phyloP scores from a whole-genome alignment of 2,888 invertebrate species.

The Craniophora ligustri region DNA sequence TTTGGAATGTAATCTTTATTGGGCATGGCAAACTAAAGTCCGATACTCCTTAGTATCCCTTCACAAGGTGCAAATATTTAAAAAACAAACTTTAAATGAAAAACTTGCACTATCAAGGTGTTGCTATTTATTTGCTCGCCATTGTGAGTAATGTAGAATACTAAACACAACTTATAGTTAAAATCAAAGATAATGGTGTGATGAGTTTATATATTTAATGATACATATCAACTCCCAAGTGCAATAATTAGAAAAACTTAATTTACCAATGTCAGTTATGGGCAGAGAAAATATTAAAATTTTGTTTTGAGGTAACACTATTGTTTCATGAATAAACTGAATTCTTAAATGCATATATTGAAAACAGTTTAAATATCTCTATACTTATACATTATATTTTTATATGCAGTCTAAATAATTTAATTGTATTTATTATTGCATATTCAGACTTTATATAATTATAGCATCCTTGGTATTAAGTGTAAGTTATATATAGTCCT shows the following conservation, averaged over 20 bases:
- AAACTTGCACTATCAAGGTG: slow-evolving; percentile 49
- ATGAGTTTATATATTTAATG: slow-evolving; percentile 23
- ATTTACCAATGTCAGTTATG: slow-evolving; percentile 28
- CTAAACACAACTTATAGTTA: slow-evolving; percentile 50
- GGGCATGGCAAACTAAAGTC: slow-evolving; percentile 34
- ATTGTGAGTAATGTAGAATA: slow-evolving; percentile 34
- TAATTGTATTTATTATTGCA: slow-evolving; percentile 6
- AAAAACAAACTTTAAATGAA: slow-evolving; percentile 18
- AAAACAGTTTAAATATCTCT: slow-evolving; percentile 17
- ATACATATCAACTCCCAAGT: slow-evolving; percentile 31
- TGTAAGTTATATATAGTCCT: slow-evolving; percentile 15
- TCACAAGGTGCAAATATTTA: slow-evolving; percentile 25
- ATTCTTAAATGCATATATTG: slow-evolving; percentile 12
- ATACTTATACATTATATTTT: neutral
- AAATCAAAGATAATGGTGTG: slow-evolving; percentile 34
- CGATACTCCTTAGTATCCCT: slow-evolving; percentile 18
- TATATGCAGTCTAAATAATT: slow-evolving; percentile 23
- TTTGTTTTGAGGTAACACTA: slow-evolving; percentile 1
- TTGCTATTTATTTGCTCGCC: slow-evolving; percentile 44
- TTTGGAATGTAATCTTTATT: slow-evolving; percentile 42
- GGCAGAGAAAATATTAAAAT: slow-evolving; percentile 19
- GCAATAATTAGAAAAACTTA: too few species aligned
- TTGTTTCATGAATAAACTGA: slow-evolving; percentile 21
- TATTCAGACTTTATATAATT: slow-evolving; percentile 33
- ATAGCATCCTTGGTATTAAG: slow-evolving; percentile 22